Base-by-base conservation (phyloP, 2,797 vertebrate genomes). In the Philypnodon macrostomus region DNA sequence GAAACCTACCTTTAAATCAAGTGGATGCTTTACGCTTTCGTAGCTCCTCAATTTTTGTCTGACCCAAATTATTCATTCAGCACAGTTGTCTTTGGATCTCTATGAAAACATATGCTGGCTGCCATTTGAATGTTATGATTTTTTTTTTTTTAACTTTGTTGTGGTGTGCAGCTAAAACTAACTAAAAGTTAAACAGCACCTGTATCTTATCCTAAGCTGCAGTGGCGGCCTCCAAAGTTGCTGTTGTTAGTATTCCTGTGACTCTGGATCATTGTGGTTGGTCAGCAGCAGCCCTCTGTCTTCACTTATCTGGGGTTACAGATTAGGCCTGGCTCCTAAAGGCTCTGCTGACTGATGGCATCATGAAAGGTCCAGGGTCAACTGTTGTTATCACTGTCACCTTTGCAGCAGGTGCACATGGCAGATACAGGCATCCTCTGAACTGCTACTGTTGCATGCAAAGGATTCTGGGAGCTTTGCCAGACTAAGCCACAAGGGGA, bases 381-480 rank as follows among this genome's bases (percentile, higher is more conserved):
- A 33, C 73, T 56, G 75, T 74, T 74, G 57, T 80, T 84, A 83
- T 87, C 82, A 57, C 68, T 70, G 73, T 85, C 87, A 83, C 75
- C 70, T 75, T 58, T 74, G 39, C 65, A 77, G 85, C 87, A 87
- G 88, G 86, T 90, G 85, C 67, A 62, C 24, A 21, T 55, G 55
- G 40, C 52, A 86, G 87, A 89, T 88, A 87, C 67, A 46, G 23
- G 32, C 69, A 41, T 59, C 63, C 50, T 70, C 62, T 48, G 58
- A 64, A 67, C 47, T 11, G 46, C 70, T 63, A 72, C 79, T 63
- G 59, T 52, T 32, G 51, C 65, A 50, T 78, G 72, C 70, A 80
- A 80, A 76, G 82, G 61, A 83, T 83, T 87, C 85, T 86, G 87
- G 87, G 86, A 88, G 55, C 53, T 55, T 49, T 56, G 86, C 83